Evolutionary conservation across 2,797 vertebrate species (phyloP).

Genomic region (Triplophysa bombifrons): DNA sequence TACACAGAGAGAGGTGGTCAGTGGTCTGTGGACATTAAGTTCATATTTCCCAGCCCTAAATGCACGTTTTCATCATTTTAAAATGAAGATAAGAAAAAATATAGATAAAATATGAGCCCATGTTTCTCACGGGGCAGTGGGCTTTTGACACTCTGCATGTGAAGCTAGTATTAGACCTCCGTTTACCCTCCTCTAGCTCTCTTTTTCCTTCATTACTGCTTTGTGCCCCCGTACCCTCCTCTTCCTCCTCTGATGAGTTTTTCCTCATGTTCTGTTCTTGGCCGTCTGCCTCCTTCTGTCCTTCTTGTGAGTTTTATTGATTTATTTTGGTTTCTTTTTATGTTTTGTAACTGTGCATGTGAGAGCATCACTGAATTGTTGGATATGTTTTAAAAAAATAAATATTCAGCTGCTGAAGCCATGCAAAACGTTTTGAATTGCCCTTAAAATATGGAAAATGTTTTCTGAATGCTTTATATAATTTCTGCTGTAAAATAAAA

Average conservation of each 20-base stretch:
- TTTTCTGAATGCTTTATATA: constrained; percentile 99
- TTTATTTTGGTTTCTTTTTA: constrained; percentile 76
- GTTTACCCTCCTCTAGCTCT: constrained; percentile 66
- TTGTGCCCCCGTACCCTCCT: constrained; percentile 62
- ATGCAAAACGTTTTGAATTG: constrained; percentile 99
- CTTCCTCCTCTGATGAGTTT: constrained; percentile 62
- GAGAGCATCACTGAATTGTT: constrained; percentile 99
- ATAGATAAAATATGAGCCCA: constrained; percentile 80
- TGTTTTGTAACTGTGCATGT: constrained; percentile 98
- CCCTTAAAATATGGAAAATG: constrained; percentile 99
- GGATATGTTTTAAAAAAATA: constrained; percentile 88
- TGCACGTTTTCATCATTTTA: constrained; percentile 91
- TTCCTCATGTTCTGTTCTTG: constrained; percentile 76
- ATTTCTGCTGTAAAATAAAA: constrained; percentile 99
- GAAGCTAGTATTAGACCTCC: constrained; percentile 94
- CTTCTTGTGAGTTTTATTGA: constrained; percentile 66
- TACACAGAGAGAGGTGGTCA: constrained; percentile 67
- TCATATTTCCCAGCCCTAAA: constrained; percentile 85
- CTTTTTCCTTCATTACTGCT: constrained; percentile 71
- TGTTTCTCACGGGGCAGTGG: constrained; percentile 83
- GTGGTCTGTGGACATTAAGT: constrained; percentile 79
- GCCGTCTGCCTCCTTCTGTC: constrained; percentile 66
- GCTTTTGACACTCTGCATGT: constrained; percentile 98
- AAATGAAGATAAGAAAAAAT: constrained; percentile 73
- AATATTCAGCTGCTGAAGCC: constrained; percentile 99